Evolutionary conservation across 2,113 vertebrate genomes (phyloP).

Genomic region (Bufo bufo): DNA sequence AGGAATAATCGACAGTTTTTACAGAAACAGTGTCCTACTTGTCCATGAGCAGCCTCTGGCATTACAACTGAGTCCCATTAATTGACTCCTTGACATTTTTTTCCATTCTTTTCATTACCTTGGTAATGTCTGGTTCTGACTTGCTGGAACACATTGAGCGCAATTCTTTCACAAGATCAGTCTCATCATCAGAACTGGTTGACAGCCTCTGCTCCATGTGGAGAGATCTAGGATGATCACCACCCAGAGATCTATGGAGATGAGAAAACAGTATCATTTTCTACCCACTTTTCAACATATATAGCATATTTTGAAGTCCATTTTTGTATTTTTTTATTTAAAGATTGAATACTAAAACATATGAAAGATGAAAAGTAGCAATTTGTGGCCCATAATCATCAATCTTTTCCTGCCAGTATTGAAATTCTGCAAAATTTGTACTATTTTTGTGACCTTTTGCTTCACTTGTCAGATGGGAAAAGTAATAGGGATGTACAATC

Average conservation of each 20-base stretch:
- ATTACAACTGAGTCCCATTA: background rate
- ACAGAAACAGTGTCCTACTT: no score
- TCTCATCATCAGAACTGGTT: slow-evolving; percentile 86
- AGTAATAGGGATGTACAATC: no score
- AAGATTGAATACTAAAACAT: no score
- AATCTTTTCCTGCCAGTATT: no score
- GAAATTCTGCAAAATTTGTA: no score
- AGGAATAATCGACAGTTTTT: no score
- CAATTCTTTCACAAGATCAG: slow-evolving; percentile 87
- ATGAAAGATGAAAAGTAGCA: no score
- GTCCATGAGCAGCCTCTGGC: no score
- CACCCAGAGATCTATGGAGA: slow-evolving; percentile 66
- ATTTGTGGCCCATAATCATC: no score
- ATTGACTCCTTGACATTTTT: background rate
- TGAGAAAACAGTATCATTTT: background rate
- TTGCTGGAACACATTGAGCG: slow-evolving; percentile 93
- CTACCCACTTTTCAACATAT: background rate
- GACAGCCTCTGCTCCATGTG: slow-evolving; percentile 76
- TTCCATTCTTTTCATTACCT: slow-evolving; percentile 71
- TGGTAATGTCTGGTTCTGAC: slow-evolving; percentile 95
- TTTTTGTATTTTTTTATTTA: background rate
- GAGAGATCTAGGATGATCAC: slow-evolving; percentile 64
- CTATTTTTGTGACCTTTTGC: no score
- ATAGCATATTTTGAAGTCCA: background rate
- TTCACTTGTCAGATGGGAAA: no score